Evolutionary conservation across 1,140 invertebrate genomes (phyloP).

Genomic region (Meteorus sp.): DNA sequence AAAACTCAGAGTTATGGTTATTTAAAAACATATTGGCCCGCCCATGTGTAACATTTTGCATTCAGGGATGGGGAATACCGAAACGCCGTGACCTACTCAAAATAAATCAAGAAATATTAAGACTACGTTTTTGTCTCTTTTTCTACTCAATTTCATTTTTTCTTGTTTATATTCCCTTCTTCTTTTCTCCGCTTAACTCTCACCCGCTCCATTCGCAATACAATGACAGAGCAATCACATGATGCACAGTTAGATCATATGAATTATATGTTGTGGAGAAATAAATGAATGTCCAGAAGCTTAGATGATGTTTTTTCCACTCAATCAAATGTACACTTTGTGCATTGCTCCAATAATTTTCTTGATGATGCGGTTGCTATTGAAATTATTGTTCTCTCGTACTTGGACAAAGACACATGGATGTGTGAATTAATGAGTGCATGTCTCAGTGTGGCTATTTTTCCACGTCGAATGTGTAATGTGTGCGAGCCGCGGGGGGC

Average conservation of each 20-base stretch:
- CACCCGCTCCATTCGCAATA: no score
- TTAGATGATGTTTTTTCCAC: no score
- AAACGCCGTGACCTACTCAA: constrained; percentile 53
- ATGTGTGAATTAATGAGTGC: constrained; percentile 55
- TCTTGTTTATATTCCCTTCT: neutral
- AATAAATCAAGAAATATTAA: constrained; percentile 59
- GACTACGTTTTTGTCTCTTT: constrained; percentile 37
- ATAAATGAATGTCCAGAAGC: no score
- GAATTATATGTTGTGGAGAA: neutral
- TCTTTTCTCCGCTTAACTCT: no score
- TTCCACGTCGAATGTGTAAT: constrained; percentile 52
- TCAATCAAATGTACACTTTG: no score
- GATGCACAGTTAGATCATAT: no score
- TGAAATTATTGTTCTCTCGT: constrained; percentile 5
- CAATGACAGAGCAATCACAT: no score
- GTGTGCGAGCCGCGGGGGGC: constrained; percentile 56
- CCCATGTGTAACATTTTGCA: constrained; percentile 50
- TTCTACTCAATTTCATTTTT: constrained; percentile 14
- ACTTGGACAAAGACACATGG: constrained; percentile 6
- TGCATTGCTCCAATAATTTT: no score
- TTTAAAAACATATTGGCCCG: constrained; percentile 59
- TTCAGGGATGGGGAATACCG: constrained; percentile 31
- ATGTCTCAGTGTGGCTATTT: constrained; percentile 58
- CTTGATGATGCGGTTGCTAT: neutral
- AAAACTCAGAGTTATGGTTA: constrained; percentile 58